Base-by-base conservation (phyloP, 2,113 vertebrate species). In the Aegotheles bennettii region DNA sequence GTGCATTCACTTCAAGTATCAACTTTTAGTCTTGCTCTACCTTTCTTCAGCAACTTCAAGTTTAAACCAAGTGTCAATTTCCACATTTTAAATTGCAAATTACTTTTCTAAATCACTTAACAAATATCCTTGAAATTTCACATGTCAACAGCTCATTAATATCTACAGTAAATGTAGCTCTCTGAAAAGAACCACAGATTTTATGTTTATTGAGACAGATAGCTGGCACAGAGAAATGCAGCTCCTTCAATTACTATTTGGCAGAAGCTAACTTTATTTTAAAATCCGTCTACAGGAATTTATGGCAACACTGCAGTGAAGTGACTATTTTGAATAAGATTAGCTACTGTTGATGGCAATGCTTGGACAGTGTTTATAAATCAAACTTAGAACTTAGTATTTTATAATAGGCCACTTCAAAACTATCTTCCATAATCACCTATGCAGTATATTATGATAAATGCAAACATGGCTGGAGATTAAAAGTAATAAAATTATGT, bases 71-170 rank as follows among this genome's bases (percentile, higher is more conserved):
- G 96, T 97, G 95, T 79, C 89, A 94, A 92, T 93, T 84, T 65
- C 70, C 84, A 73, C 76, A 88, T 92, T 98, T 95, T 96, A 97
- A 98, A 97, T 95, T 97, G 96, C 95, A 97, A 98, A 98, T 97
- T 95, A 94, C 93, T 97, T 96, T 95, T 96, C 95, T 96, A 98
- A 98, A 98, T 98, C 94, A 97, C 87, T 97, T 96, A 97, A 92
- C 95, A 98, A 96, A 96, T 97, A 97, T 97, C 97, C 96, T 97
- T 96, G 92, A 98, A 97, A 97, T 97, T 97, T 96, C 96, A 96
- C 96, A 96, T 94, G 97, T 97, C 97, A 97, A 97, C 95, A 97
- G 95, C 96, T 98, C 96, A 97, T 96, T 98, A 98, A 97, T 98
- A 98, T 84, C 96, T 96, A 95, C 90, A 92, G 96, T 93, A 97